Conservation (phyloP, 2,797 vertebrate genomes). For the Macropodus opercularis region DNA sequence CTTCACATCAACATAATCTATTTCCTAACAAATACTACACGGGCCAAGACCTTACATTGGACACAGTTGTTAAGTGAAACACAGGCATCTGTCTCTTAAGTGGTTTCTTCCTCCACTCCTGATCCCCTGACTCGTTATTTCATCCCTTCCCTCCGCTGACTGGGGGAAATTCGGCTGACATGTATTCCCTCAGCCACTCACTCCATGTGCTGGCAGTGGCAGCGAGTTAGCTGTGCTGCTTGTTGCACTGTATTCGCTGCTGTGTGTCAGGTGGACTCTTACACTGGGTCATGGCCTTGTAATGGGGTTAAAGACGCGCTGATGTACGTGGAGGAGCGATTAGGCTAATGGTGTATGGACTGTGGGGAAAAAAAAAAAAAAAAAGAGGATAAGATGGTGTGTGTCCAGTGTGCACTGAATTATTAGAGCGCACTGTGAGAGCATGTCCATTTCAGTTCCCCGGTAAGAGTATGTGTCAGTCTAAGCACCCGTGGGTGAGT, state of each 20-base stretch:
- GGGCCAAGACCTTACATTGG: slow-evolving; percentile 43
- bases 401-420: slow-evolving; percentile 22
- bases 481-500: slow-evolving; percentile 33
- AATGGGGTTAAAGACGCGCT: slow-evolving; percentile 68
- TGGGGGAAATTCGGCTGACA: slow-evolving; percentile 44
- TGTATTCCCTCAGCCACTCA: slow-evolving; percentile 44
- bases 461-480: slow-evolving; percentile 24
- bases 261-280: slow-evolving; percentile 80
- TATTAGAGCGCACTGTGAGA: slow-evolving; percentile 33
- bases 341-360: slow-evolving; percentile 51
- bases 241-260: slow-evolving; percentile 73
- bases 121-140: slow-evolving; percentile 47
- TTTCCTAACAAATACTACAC: slow-evolving; percentile 11
- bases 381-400: slow-evolving; percentile 7
- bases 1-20: background rate
- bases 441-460: slow-evolving; percentile 30
- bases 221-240: slow-evolving; percentile 54
- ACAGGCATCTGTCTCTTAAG: slow-evolving; percentile 66
- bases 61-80: slow-evolving; percentile 73
- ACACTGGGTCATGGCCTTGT: slow-evolving; percentile 76
- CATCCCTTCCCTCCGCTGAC: slow-evolving; percentile 23
- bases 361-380: too few species aligned
- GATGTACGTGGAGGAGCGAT: slow-evolving; percentile 49
- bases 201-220: slow-evolving; percentile 6
- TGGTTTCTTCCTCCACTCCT: slow-evolving; percentile 36